Evolutionary conservation across 2,113 vertebrate genomes (phyloP).

Genomic region (Rostratula benghalensis): DNA sequence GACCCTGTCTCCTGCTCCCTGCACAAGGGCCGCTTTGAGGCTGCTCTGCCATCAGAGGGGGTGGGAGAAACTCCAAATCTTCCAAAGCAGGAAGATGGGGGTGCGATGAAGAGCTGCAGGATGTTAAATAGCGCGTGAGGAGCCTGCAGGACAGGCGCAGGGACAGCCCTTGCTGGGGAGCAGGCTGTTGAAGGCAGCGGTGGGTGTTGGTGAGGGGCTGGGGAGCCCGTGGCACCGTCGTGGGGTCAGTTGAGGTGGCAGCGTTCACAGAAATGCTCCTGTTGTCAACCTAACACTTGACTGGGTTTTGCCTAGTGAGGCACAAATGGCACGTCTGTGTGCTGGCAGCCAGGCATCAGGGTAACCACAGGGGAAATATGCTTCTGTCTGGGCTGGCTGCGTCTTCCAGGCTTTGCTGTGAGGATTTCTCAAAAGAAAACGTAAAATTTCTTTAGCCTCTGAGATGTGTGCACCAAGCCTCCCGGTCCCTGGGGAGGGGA

Average conservation of each 20-base stretch:
- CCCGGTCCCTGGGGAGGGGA: accelerated
- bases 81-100: background rate
- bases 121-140: accelerated
- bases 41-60: background rate
- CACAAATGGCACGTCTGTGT: slow-evolving; percentile 16
- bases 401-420: background rate
- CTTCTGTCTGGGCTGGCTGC: background rate
- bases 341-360: slow-evolving; percentile 17
- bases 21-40: background rate
- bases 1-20: background rate
- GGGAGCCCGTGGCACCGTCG: background rate
- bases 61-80: background rate
- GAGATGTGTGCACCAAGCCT: background rate
- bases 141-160: accelerated
- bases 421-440: background rate
- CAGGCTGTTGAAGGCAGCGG: accelerated
- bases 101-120: background rate
- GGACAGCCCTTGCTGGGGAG: background rate
- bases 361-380: slow-evolving; percentile 22
- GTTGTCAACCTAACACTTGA: slow-evolving; percentile 3
- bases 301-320: slow-evolving; percentile 32
- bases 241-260: background rate
- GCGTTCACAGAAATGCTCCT: background rate
- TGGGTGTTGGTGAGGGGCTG: background rate
- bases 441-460: background rate